Base-by-base conservation (phyloP, 2,797 vertebrate genomes). In the Gymnopithys bicolor region DNA sequence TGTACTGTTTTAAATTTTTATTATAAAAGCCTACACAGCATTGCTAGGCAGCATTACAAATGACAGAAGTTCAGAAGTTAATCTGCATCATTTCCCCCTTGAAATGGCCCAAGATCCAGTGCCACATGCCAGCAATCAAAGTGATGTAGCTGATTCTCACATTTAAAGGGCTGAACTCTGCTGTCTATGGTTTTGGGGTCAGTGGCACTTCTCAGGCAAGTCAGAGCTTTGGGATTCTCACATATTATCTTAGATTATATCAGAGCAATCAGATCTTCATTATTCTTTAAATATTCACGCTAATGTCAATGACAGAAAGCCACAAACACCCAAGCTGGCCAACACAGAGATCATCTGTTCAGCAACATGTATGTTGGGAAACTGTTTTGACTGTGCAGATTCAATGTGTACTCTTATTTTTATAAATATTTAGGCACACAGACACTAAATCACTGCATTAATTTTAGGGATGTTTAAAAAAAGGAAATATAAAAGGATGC, bases 21-120 rank as follows among this genome's bases (percentile, higher is more conserved):
- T 93, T 63, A 87, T 49, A 88, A 79, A 84, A 71, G 45, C 74
- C 84, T 67, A 62, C 39, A 58, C 30, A 45, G 28, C 92, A 86
- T 58, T 90, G 77, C 60, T 58, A 93, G 48, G 94, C 91, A 95
- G 73, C 45, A 81, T 87, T 84, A 90, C 77, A 84, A 92, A 49
- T 28, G 56, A 87, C 45, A 92, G 48, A 87, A 64, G 89, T 95
- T 84, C 58, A 94, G 48, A 89, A 62, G 86, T 94, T 81, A 91
- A 66, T 80, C 88, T 92, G 58, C 24, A 4, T 55, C 87, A 68
- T 35, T 5, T 93, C 48, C 82, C 41, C 58, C 58, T 33, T 58
- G 39, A 90, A 95, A 83, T 23, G 71, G 74, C 85, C 46, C 84
- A 56, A 76, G 28, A 21, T 45, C 76, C 25, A 5, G 56, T 91